phyloP scores from a whole-genome alignment of 2,113 vertebrate species.

The Podarcis muralis region DNA sequence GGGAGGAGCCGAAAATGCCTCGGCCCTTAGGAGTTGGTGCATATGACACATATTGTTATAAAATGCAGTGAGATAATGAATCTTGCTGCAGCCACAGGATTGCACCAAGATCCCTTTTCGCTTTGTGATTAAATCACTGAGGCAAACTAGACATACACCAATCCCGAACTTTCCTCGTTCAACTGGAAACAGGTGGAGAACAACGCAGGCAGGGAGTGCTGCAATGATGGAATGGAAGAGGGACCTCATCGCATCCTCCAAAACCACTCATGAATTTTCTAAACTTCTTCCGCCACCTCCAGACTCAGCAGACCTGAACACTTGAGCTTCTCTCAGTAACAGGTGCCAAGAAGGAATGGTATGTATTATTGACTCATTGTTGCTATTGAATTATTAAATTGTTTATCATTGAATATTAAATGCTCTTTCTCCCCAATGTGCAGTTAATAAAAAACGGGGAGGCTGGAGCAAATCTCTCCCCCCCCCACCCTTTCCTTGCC shows the following conservation, averaged over 20 bases:
- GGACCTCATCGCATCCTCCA: background rate
- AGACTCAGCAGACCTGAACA: background rate
- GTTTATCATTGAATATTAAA: constrained; percentile 34
- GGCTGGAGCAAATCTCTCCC: background rate
- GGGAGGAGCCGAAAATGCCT: no score
- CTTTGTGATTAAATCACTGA: background rate
- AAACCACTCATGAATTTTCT: background rate
- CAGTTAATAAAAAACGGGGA: constrained; percentile 41
- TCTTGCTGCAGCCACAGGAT: background rate
- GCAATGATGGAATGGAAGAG: background rate
- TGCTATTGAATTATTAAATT: constrained; percentile 22
- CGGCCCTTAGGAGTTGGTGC: no score
- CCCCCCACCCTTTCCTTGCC: background rate
- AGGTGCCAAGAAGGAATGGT: background rate
- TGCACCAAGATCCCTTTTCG: background rate
- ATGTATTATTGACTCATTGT: background rate
- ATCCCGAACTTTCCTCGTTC: background rate
- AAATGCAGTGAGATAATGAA: background rate
- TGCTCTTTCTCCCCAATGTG: constrained; percentile 44
- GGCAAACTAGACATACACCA: background rate
- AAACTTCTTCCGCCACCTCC: background rate
- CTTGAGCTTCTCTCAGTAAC: background rate
- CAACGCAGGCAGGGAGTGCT: background rate
- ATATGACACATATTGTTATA: background rate
- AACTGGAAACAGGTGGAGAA: background rate